These are phyloP conservation scores for Grammomys dolichurus DNA, from an alignment of 2,113 vertebrate genomes.

Conservation along the genomic window DNA sequence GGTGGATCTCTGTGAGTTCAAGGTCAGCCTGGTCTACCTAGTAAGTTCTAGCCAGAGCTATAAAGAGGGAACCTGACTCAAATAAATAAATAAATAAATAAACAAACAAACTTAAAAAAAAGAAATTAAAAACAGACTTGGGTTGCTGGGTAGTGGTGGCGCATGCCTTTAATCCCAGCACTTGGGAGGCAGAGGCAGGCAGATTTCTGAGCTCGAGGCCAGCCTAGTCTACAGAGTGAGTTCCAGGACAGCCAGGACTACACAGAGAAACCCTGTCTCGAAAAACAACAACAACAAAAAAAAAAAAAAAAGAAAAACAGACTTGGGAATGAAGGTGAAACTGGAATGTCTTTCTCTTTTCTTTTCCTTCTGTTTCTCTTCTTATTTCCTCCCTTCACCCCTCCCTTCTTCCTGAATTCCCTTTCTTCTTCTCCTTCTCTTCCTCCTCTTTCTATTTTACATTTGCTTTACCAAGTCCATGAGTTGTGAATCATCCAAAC, in stretches of 20 bases:
- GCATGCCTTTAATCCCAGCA: no score
- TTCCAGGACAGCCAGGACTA: no score
- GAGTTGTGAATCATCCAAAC: constrained; percentile 45
- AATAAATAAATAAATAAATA: no score
- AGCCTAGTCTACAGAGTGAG: no score
- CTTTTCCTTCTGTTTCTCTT: background rate
- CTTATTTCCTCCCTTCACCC: no score
- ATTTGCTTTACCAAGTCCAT: constrained; percentile 27
- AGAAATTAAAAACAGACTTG: constrained; percentile 50
- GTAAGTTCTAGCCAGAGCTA: background rate
- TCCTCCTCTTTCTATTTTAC: background rate
- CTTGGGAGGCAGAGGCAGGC: no score
- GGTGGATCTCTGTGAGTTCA: background rate
- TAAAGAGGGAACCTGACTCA: background rate
- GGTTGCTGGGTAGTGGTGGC: background rate
- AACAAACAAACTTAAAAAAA: background rate
- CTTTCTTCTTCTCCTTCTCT: no score
- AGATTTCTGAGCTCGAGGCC: no score
- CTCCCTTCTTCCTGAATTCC: no score
- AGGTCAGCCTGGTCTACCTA: background rate
- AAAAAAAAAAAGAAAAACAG: background rate
- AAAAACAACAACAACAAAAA: no score
- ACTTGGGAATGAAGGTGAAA: constrained; percentile 22
- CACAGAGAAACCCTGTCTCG: no score
- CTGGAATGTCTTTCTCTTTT: constrained; percentile 47